Evolutionary conservation across 2,113 vertebrate genomes (phyloP).

Genomic region (Semnornis frantzii): DNA sequence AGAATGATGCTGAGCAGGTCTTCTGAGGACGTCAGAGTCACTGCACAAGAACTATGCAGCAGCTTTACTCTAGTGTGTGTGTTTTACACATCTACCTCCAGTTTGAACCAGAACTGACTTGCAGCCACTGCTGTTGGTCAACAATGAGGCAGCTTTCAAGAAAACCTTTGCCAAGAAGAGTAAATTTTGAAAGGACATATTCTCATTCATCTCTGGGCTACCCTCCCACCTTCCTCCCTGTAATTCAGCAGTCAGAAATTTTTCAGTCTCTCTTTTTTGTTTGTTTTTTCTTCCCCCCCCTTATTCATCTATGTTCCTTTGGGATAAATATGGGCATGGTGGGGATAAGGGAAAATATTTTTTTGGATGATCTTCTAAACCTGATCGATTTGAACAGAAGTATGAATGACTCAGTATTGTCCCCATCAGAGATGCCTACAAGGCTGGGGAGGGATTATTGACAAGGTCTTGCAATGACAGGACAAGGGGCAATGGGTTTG

Average conservation of each 20-base stretch:
- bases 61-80: not conserved
- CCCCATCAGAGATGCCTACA: no score
- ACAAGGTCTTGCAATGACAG: no score
- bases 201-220: not conserved
- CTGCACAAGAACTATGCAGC: accelerated
- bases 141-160: not conserved
- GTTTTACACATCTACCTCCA: not conserved
- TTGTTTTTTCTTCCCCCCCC: no score
- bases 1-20: not conserved
- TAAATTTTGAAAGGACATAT: not conserved
- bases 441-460: no score
- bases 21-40: not conserved
- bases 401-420: not conserved
- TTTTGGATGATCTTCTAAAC: not conserved
- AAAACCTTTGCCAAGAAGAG: not conserved
- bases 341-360: not conserved
- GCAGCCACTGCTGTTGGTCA: not conserved
- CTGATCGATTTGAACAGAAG: not conserved
- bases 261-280: not conserved
- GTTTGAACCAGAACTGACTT: not conserved
- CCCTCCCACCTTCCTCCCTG: not conserved
- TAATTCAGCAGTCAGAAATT: not conserved
- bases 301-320: not conserved
- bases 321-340: no score
- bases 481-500: no score